Percentiles rank a stretch among this genome's conserved stretches.
Evolutionary conservation across 2,113 vertebrate species (phyloP).

Genomic region (Ophthalmolycus amberensis): DNA sequence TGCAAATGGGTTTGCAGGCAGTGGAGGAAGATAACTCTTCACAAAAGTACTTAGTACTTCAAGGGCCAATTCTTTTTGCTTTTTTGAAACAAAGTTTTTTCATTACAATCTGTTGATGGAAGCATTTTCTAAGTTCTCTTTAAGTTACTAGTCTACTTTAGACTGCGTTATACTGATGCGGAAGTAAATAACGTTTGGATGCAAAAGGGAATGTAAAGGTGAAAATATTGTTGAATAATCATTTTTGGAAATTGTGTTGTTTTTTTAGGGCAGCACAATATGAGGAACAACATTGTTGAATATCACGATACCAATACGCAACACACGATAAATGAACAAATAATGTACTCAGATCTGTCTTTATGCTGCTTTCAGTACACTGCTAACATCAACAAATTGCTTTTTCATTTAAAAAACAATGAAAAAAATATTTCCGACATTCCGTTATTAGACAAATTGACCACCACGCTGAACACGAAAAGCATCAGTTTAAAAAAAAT

Average conservation of each 20-base stretch:
- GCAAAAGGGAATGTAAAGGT: neutral
- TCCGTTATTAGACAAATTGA: neutral
- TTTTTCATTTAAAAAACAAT: neutral
- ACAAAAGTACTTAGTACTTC: neutral
- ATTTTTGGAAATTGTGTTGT: neutral
- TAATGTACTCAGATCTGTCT: neutral
- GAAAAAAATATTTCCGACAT: neutral
- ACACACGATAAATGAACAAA: neutral
- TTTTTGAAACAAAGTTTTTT: too few relatives aligned
- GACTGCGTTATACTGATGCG: neutral
- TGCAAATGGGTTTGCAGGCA: neutral
- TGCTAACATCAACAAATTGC: neutral
- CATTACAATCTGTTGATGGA: too few relatives aligned
- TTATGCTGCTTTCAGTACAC: neutral
- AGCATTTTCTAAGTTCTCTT: neutral
- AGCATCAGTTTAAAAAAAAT: too few relatives aligned
- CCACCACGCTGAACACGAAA: neutral
- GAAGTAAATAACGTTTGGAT: neutral
- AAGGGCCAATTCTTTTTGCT: conserved; percentile 2
- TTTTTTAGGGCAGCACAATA: neutral
- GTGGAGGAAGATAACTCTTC: neutral
- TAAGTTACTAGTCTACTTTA: neutral
- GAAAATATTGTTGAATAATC: neutral
- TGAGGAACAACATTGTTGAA: neutral
- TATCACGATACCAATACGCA: neutral